Evolutionary conservation across 2,797 vertebrate species (phyloP).

Genomic region (Delichon dasypus): DNA sequence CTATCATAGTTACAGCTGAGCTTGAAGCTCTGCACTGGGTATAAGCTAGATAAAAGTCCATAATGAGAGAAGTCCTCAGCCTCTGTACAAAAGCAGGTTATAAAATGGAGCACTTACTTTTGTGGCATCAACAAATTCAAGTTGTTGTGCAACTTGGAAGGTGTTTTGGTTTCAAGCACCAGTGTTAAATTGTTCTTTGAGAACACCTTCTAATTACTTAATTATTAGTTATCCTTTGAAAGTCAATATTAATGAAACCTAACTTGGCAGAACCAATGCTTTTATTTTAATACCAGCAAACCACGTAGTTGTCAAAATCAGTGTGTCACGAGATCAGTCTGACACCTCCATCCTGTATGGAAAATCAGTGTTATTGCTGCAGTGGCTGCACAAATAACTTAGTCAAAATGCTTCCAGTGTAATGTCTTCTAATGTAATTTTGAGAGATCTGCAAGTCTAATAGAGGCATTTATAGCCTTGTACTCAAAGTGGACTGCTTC

Average conservation of each 20-base stretch:
- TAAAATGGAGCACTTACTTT: neutral
- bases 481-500: neutral
- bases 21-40: neutral
- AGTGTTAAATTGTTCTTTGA: constrained; percentile 3
- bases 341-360: neutral
- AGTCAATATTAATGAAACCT: constrained; percentile 4
- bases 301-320: neutral
- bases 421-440: neutral
- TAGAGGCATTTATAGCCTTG: neutral
- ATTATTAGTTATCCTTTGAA: constrained; percentile 31
- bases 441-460: neutral
- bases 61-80: neutral
- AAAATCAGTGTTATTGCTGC: neutral
- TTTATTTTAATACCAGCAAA: constrained; percentile 26
- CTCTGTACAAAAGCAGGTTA: neutral
- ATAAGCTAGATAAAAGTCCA: neutral
- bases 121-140: neutral
- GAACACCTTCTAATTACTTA: constrained; percentile 34
- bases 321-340: neutral
- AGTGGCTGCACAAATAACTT: neutral
- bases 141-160: constrained; percentile 16
- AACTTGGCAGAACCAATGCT: neutral
- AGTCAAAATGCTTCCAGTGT: neutral
- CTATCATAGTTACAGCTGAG: neutral
- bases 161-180: neutral